phyloP scores from a whole-genome alignment of 2,797 vertebrate genomes.

The Melanotaenia trifasciata region DNA sequence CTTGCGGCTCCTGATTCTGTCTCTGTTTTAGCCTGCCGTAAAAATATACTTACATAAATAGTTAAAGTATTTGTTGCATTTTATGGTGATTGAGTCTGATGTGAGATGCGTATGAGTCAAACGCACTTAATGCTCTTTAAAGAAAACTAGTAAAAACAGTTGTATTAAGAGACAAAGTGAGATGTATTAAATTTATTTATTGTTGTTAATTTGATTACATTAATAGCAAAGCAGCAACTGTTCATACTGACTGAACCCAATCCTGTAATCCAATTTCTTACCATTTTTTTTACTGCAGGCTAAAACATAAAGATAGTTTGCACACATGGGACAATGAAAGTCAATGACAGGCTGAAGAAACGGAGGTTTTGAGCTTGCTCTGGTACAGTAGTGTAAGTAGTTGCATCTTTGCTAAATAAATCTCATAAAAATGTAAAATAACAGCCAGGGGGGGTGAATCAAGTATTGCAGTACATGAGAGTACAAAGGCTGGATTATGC shows the following conservation, averaged over 20 bases:
- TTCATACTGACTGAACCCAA: no score
- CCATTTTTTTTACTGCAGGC: not conserved
- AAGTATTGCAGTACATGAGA: not conserved
- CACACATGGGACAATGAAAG: not conserved
- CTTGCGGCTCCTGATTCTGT: constrained; percentile 46
- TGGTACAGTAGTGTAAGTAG: not conserved
- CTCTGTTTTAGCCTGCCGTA: constrained; percentile 13
- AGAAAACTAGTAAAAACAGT: no score
- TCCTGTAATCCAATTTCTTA: no score
- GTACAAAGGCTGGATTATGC: not conserved
- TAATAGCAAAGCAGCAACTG: no score
- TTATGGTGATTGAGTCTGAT: not conserved
- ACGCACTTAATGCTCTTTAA: not conserved
- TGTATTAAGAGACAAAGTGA: no score
- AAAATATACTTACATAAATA: not conserved
- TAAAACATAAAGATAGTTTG: not conserved
- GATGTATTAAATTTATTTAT: no score
- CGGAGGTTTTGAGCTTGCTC: not conserved
- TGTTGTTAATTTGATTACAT: no score
- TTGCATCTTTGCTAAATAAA: not conserved
- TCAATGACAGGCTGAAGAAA: not conserved
- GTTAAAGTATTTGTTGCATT: not conserved
- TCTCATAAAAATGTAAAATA: not conserved
- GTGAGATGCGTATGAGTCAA: not conserved
- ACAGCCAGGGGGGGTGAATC: not conserved